Base-by-base conservation (phyloP, 1,140 invertebrate genomes). In the Antheraea pernyi region DNA sequence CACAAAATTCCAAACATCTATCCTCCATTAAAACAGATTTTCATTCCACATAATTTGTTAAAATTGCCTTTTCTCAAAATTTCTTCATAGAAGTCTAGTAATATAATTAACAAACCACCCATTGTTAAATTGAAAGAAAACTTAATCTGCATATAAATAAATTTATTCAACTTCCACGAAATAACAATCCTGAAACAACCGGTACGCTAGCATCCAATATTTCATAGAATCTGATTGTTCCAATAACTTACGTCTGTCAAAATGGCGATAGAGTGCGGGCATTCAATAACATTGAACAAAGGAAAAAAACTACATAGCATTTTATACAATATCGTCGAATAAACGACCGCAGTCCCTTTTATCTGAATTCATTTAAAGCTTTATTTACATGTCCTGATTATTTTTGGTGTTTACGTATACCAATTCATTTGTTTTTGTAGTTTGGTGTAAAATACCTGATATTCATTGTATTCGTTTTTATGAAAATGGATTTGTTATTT, bases 231-330 rank as follows among this genome's bases (percentile, higher is more conserved):
- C 61, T 72, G 70, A 77, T 73, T 73, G 75, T 72, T 71, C 73
- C 75, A 81, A 81, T 81, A 81, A 78, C 71, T 78, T 78, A 74
- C 67, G 74, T 72, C 75, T 77, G 77, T 81, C 79, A 77, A 74
- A 76, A 76, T 18, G 65, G 64, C 70, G 77, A 78, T 76, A 70
- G 73, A 75, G 67, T 71, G 22, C 18, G 72, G 68, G 62, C 66
- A 74, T 76, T 69, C 75, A 71, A 73, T 73, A 76, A 70, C 67
- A 39, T 39, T 48, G 42, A 63, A 39, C 61, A 69, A 73, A 70
- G 62, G 59, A 48, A 60, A 53, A 53, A 13, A 42, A 8, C 8
- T 42, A 16, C 16, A 13, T 53, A 53, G 46, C 46, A 39, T 60
- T 61, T 61, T 61, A 68, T 68, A 42, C 72, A 72, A 72, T 72